These are phyloP conservation scores for Platycnemis pennipes DNA, from an alignment of 2,888 invertebrate genomes.

Conservation along the genomic window DNA sequence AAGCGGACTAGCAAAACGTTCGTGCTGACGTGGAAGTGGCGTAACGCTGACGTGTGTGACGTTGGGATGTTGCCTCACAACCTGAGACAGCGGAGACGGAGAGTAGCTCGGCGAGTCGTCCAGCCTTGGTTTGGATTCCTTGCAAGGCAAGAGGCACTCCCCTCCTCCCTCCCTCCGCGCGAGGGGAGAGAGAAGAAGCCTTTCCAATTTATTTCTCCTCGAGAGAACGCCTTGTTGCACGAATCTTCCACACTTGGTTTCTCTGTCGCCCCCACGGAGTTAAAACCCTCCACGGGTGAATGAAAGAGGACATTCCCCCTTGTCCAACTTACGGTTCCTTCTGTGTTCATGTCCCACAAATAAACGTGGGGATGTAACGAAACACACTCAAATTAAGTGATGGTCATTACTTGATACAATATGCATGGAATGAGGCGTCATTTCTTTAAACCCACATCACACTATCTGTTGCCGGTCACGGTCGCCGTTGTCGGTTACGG, in stretches of 20 bases:
- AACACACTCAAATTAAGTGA: too few species aligned
- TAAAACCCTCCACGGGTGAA: background rate
- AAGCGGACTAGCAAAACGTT: background rate
- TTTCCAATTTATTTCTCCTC: background rate
- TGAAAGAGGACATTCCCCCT: background rate
- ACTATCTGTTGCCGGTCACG: too few species aligned
- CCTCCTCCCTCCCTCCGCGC: background rate
- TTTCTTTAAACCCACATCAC: too few species aligned
- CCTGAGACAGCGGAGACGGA: background rate
- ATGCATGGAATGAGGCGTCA: too few species aligned
- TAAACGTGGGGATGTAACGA: too few species aligned
- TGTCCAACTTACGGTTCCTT: background rate
- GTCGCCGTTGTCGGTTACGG: too few species aligned
- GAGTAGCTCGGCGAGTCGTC: background rate
- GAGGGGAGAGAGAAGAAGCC: background rate
- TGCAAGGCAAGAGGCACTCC: background rate
- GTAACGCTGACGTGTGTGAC: too few species aligned
- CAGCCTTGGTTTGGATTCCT: background rate
- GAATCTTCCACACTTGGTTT: background rate
- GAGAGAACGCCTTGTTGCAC: background rate
- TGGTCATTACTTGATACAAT: too few species aligned
- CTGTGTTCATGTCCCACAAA: background rate
- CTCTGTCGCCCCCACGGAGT: background rate
- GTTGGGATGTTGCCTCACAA: too few species aligned
- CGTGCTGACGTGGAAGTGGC: background rate